A percentile compares a stretch with the other conserved stretches of the same genome.
These are phyloP conservation scores for Doris montereyensis DNA, from an alignment of 2,888 invertebrate species.

Conservation along the genomic window DNA sequence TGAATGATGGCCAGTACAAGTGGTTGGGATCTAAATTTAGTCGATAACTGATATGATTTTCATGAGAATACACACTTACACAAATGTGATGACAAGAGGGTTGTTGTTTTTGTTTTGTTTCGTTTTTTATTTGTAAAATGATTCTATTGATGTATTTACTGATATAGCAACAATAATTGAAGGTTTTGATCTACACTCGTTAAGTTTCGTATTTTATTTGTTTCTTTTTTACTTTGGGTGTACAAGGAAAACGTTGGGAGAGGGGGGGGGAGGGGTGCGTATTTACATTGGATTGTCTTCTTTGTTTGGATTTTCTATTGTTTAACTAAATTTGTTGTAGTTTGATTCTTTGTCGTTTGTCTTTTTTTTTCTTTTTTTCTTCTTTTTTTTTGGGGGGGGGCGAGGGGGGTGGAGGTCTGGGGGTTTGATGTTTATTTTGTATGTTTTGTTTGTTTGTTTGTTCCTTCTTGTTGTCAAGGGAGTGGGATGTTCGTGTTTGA, in stretches of 20 bases:
- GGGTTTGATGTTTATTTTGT: background rate
- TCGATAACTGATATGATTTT: background rate
- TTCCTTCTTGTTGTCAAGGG: background rate
- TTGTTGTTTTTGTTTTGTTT: background rate
- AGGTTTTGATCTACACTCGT: background rate
- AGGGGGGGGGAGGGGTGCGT: too few species aligned
- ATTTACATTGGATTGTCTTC: too few species aligned
- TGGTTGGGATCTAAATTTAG: background rate
- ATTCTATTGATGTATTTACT: background rate
- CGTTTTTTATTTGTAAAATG: background rate
- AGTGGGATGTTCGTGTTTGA: background rate
- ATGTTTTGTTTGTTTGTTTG: background rate
- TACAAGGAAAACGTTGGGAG: background rate
- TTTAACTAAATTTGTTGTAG: background rate
- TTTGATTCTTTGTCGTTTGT: background rate
- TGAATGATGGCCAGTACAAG: too few species aligned
- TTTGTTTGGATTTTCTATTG: background rate
- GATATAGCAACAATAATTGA: too few species aligned
- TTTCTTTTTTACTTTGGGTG: background rate
- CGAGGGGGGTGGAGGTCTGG: background rate
- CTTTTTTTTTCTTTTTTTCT: background rate
- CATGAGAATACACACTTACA: too few species aligned
- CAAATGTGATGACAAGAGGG: too few species aligned
- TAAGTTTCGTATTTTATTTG: background rate
- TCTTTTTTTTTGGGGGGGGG: background rate